Base-by-base conservation (phyloP, 1,140 invertebrate genomes). In the Plectus sambesii region DNA sequence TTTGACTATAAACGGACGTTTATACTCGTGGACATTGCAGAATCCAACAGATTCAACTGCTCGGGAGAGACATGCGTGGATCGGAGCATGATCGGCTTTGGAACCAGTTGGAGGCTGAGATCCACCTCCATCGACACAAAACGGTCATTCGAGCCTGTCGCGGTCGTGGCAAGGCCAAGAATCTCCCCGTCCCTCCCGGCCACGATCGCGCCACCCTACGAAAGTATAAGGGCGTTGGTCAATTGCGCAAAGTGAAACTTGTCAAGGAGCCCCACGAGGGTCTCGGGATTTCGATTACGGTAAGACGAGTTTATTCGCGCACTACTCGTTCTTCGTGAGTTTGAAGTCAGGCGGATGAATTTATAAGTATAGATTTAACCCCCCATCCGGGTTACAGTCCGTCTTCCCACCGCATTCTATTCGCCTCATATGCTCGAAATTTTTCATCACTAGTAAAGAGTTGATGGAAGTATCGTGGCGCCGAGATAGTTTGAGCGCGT, bases 21-120 rank as follows among this genome's bases (percentile, higher is more conserved):
- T n/a, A n/a, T n/a, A n/a, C n/a, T n/a, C n/a, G n/a, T n/a, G n/a
- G n/a, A n/a, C n/a, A n/a, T n/a, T n/a, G n/a, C n/a, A 78, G 84
- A 59, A 86, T 87, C 69, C 84, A 87, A 63, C 84, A 87, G 68
- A 77, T 87, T 55, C 84, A 87, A 69, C 69, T 87, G n/a, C 71
- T 86, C 30, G 79, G 75, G 53, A 63, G 75, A 55, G 75, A 83
- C 54, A 78, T 83, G 70, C 25, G 57, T 74, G 78, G 81, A n/a
- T 76, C 78, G 15, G 82, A 85, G 56, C 75, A 84, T 59, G 82
- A 85, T 59, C 80, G 81, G 47, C 70, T 87, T 2, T 87, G 84
- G 84, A 79, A 82, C 56, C 81, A 87, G 73, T 70, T 87, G 47
- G 84, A 87, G 69, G 81, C 84, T 0, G 84, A 87, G 72, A 87